Evolutionary conservation across 2,797 vertebrate genomes (phyloP).

Genomic region (Heteromormyrus szaboi): DNA sequence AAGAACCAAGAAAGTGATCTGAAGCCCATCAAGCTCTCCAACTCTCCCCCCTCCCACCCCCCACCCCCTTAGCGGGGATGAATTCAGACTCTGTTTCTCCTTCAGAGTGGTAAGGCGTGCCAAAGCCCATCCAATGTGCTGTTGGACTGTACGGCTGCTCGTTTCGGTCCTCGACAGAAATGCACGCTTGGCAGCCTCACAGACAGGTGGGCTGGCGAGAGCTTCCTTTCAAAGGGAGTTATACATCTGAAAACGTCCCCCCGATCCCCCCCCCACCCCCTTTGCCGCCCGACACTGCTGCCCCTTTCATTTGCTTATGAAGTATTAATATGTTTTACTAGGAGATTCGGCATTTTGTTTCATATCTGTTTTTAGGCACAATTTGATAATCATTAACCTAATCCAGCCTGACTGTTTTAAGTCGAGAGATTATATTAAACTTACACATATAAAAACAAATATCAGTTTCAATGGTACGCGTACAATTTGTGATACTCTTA

Average conservation of each 20-base stretch:
- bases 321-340: constrained; percentile 20
- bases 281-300: background rate
- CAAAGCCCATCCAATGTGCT: constrained; percentile 40
- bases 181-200: constrained; percentile 39
- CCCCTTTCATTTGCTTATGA: constrained; percentile 28
- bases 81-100: constrained; percentile 32
- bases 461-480: background rate
- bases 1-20: constrained; percentile 29
- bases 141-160: constrained; percentile 36
- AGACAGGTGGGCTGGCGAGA: constrained; percentile 46
- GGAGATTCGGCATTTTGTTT: constrained; percentile 10
- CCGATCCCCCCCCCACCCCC: constrained; percentile 17
- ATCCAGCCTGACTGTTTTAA: background rate
- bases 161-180: constrained; percentile 38
- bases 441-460: constrained; percentile 1
- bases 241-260: constrained; percentile 25
- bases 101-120: constrained; percentile 35
- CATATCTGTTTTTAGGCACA: background rate
- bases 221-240: constrained; percentile 34
- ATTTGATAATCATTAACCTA: background rate
- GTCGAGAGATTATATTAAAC: background rate
- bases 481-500: background rate
- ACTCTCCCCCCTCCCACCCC: constrained; percentile 1
- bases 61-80: constrained; percentile 23
- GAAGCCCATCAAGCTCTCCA: constrained; percentile 23